phyloP scores from a whole-genome alignment of 2,888 invertebrate species.

The Crematogaster levior region DNA sequence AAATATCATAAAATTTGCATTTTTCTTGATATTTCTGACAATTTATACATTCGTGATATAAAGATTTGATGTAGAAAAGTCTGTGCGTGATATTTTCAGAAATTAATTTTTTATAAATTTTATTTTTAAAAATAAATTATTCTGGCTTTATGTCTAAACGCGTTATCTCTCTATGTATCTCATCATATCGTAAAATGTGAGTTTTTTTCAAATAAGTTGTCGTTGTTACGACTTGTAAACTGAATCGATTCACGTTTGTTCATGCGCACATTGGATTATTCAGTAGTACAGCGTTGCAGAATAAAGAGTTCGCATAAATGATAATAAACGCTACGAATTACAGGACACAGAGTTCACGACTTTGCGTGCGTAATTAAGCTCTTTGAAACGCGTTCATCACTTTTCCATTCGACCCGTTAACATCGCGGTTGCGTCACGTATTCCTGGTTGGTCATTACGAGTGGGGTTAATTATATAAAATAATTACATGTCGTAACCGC shows the following conservation, averaged over 20 bases:
- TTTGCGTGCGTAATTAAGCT: conserved; percentile 38
- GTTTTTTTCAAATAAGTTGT: conserved; percentile 3
- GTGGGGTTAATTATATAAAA: conserved; percentile 80
- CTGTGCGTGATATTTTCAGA: not conserved
- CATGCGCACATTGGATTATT: not conserved
- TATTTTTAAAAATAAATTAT: not conserved
- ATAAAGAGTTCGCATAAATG: not conserved
- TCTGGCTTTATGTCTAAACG: not conserved
- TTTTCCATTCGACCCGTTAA: conserved; percentile 33
- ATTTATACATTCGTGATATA: not conserved
- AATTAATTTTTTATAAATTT: not conserved
- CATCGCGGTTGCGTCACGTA: not conserved
- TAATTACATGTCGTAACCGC: conserved; percentile 75
- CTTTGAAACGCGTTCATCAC: conserved; percentile 12
- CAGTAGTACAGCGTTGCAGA: not conserved
- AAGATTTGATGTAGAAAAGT: not conserved
- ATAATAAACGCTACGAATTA: conserved; percentile 10
- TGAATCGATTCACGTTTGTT: not conserved
- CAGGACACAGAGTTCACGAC: not conserved
- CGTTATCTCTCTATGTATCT: not conserved
- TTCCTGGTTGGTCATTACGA: conserved; percentile 4
- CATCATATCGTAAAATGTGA: not conserved
- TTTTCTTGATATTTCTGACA: not conserved
- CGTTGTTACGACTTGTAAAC: not conserved
- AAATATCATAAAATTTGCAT: not conserved